Percentiles rank a stretch among this genome's conserved stretches.
phyloP scores from a whole-genome alignment of 1,140 invertebrate genomes.

The Drosophila sp. region DNA sequence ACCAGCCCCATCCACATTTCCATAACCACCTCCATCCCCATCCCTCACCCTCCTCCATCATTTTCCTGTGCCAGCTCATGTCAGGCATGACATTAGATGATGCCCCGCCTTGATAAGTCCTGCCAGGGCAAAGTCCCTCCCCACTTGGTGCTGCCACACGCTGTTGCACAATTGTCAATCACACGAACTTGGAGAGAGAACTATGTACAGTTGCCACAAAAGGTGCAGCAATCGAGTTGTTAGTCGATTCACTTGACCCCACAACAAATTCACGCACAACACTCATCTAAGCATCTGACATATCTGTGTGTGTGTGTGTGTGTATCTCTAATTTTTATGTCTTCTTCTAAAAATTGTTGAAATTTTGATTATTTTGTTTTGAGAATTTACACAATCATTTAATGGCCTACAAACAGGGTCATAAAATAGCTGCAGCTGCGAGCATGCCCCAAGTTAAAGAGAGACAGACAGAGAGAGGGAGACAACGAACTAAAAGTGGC shows the following conservation, averaged over 20 bases:
- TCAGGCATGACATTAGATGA: conserved; percentile 54
- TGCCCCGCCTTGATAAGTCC: conserved; percentile 44
- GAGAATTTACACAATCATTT: conserved; percentile 77
- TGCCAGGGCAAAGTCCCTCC: conserved; percentile 4
- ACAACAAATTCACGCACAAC: conserved; percentile 27
- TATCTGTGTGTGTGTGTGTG: not conserved
- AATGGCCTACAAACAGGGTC: conserved; percentile 61
- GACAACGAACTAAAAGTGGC: not conserved
- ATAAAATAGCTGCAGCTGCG: conserved; percentile 62
- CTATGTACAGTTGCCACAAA: conserved; percentile 45
- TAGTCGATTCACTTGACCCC: conserved; percentile 1
- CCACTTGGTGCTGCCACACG: conserved; percentile 4
- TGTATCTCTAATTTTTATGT: conserved; percentile 55
- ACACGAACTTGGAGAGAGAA: conserved; percentile 6
- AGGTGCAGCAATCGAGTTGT: not conserved
- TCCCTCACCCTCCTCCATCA: not conserved
- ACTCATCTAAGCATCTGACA: not conserved
- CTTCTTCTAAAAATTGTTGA: conserved; percentile 47
- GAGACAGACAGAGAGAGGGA: not conserved
- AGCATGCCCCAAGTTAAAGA: conserved; percentile 8
- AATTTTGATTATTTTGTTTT: conserved; percentile 66
- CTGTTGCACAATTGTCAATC: conserved; percentile 49
- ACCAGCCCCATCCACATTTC: no score
- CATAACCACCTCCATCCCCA: not conserved
- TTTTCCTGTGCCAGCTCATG: conserved; percentile 5